Conservation (phyloP, 1,140 invertebrate species). For the Penaeus chinensis region DNA sequence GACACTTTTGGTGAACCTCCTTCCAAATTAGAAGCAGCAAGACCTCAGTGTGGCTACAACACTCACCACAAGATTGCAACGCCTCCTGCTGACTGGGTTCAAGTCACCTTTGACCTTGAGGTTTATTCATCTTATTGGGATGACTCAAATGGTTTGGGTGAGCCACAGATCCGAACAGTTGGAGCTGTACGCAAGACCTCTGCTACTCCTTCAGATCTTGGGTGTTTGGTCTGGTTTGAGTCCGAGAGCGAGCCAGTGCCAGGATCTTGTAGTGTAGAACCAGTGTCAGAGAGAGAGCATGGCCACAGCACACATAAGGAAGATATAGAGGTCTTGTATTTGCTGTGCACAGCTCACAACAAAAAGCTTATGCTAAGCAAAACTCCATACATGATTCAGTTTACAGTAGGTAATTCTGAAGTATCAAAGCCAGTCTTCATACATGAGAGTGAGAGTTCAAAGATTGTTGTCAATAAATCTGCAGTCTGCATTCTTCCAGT, state of each 20-base stretch:
- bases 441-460: conserved; percentile 55
- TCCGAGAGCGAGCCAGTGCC: conserved; percentile 34
- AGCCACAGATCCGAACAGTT: conserved; percentile 49
- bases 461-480: conserved; percentile 52
- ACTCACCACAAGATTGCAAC: conserved; percentile 40
- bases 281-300: conserved; percentile 43
- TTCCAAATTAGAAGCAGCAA: conserved; percentile 12
- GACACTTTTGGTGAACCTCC: conserved; percentile 60
- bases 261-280: conserved; percentile 54
- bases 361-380: conserved; percentile 44
- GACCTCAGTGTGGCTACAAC: conserved; percentile 45
- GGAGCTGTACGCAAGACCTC: conserved; percentile 42
- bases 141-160: conserved; percentile 51
- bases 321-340: conserved; percentile 48
- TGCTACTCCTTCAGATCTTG: conserved; percentile 33
- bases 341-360: conserved; percentile 43
- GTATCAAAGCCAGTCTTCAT: conserved; percentile 46
- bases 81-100: conserved; percentile 54
- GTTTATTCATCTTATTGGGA: conserved; percentile 62
- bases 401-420: conserved; percentile 38
- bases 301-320: conserved; percentile 34
- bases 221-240: conserved; percentile 56
- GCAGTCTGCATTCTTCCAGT: conserved; percentile 49
- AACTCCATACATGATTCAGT: conserved; percentile 53
- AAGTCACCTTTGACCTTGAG: conserved; percentile 52